Evolutionary conservation across 1,140 invertebrate species (phyloP), one percentile per base, ranked within the genome.

Genomic region (Leptopilina clavipes): DNA sequence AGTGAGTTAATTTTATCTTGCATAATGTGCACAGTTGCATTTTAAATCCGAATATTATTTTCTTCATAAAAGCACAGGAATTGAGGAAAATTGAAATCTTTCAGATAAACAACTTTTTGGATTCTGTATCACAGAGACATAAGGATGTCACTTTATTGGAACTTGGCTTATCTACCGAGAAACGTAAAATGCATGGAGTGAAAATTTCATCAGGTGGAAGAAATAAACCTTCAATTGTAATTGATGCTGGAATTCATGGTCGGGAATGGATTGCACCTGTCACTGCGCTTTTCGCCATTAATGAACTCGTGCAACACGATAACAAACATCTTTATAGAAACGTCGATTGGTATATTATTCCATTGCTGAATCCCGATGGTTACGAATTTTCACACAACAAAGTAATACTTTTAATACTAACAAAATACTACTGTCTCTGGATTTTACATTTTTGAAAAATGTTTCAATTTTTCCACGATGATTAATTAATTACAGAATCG

Each of bases 321-420:
- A 80, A 79, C 17, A 59, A 85, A 10, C 85, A 91, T 9, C 78
- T 94, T 3, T 85, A 93, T 9, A 89, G 93, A n/a, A 88, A 92
- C 43, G 90, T 94, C 70, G 94, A 95, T 82, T 93, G 94, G 90
- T 91, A 94, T 79, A 92, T 96, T 70, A 89, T 95, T 22, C 94
- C 94, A 3, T 76, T 93, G 1, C 85, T 92, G 0, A 94, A 95
- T 89, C 93, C 93, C 9, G 94, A 94, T 88, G 91, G 91, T 11
- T 80, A 82, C 52, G 52, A 44, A 25, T 76, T 59, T 25, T 31
- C 45, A 3, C 40, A 56, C 0, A 25, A 3, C 11, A 65, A 31
- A 31, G 59, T 54, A 54, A n/a, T n/a, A n/a, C n/a, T n/a, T n/a
- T n/a, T n/a, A n/a, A n/a, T n/a, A n/a, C n/a, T n/a, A n/a, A n/a